Percentiles rank a stretch among this genome's conserved stretches.
phyloP scores from a whole-genome alignment of 2,113 vertebrate genomes.

The Carettochelys insculpta region DNA sequence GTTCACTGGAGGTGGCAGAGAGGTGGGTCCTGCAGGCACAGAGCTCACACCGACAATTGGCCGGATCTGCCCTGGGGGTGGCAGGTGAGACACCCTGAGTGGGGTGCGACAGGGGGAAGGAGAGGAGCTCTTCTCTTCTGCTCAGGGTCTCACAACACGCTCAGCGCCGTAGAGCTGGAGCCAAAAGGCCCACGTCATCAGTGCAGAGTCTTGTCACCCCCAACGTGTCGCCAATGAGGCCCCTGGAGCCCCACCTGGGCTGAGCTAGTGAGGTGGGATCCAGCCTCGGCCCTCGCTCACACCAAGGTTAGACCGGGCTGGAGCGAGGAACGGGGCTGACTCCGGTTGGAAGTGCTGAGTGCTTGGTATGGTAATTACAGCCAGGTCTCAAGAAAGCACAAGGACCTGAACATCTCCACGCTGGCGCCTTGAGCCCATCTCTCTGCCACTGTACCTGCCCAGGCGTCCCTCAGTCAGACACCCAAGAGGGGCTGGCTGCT shows the following conservation, averaged over 20 bases:
- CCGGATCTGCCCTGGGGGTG: not conserved
- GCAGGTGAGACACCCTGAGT: not conserved
- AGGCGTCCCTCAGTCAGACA: not conserved
- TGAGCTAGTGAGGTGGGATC: not conserved
- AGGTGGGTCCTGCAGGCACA: not conserved
- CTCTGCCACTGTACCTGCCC: not conserved
- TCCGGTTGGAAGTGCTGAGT: not conserved
- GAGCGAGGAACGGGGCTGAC: too few species aligned
- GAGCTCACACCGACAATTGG: not conserved
- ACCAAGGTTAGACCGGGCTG: not conserved
- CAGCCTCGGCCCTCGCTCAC: not conserved
- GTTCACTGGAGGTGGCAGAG: rapidly evolving
- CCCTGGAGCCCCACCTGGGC: not conserved
- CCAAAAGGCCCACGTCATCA: not conserved
- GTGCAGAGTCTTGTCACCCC: not conserved
- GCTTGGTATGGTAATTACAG: not conserved
- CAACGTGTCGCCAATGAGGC: not conserved
- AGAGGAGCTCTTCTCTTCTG: not conserved
- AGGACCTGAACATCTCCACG: not conserved
- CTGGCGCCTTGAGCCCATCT: not conserved
- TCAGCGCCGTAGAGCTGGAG: not conserved
- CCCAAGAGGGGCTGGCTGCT: not conserved
- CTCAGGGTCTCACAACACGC: not conserved
- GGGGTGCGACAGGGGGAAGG: not conserved
- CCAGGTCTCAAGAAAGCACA: not conserved